phyloP scores from a whole-genome alignment of 2,888 invertebrate genomes.

The Agriopis marginaria region DNA sequence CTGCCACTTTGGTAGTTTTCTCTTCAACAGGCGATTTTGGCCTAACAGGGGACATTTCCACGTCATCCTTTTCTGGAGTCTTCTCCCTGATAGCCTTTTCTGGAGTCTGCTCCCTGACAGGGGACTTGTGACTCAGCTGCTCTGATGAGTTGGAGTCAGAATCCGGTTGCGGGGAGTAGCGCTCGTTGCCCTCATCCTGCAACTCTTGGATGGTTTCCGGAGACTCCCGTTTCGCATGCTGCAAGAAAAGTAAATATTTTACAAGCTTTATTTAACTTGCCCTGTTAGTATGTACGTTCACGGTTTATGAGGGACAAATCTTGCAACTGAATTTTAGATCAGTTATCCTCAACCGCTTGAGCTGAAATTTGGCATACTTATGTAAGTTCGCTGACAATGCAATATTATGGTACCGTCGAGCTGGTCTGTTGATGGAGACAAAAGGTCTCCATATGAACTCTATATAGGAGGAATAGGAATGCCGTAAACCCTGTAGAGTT shows the following conservation, averaged over 20 bases:
- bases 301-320: too few species aligned
- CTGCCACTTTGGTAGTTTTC: background rate
- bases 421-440: too few species aligned
- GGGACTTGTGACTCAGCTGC: constrained; percentile 19
- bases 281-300: too few species aligned
- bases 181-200: constrained; percentile 49
- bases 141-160: constrained; percentile 44
- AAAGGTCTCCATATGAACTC: too few species aligned
- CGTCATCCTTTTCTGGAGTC: constrained; percentile 1
- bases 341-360: too few species aligned
- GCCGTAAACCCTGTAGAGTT: too few species aligned
- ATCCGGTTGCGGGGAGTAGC: constrained; percentile 55
- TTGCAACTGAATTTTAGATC: too few species aligned
- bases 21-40: constrained; percentile 21
- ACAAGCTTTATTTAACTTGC: too few species aligned
- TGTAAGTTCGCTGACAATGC: too few species aligned
- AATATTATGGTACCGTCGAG: too few species aligned
- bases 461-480: too few species aligned
- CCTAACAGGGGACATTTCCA: constrained; percentile 16
- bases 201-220: constrained; percentile 67
- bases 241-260: constrained; percentile 1
- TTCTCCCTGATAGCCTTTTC: constrained; percentile 7
- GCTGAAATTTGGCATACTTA: too few species aligned
- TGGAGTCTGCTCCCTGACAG: constrained; percentile 15
- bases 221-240: constrained; percentile 63